Evolutionary conservation across 92 coral and sea anemone genomes (phyloP), one percentile per base, ranked within the genome.

Genomic region (Paramuricea clavata): DNA sequence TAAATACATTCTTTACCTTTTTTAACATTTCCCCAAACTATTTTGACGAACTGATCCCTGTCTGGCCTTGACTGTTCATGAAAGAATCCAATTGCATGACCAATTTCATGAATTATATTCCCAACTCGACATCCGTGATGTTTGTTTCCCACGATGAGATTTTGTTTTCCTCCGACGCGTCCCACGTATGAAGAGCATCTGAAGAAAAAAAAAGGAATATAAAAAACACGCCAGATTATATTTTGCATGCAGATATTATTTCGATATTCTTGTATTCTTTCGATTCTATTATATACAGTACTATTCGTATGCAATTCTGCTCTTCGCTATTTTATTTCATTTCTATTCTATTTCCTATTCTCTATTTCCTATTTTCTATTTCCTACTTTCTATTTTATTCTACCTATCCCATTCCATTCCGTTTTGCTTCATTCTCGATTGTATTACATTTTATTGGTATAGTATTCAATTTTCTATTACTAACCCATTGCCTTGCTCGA

Each of bases 1-100:
- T 0, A 5, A 26, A 16, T 12, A 31, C 54, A 28, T 34, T 41
- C 5, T 16, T 41, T 36, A 73, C 78, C 78, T 22, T 25, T 5
- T 73, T 73, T 73, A 41, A 25, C 31, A 33, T 73, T 73, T 31
- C n/a, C 36, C 70, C 36, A 12, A 0, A 7, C 36, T 26, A 64
- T 71, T 43, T 71, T 71, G 77, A 35, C 77, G 22, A 71, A 36
- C 12, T 71, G 3, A 39, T 71, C 49, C 5, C 98, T 87, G 65
- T 96, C 99, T 17, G 99, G 98, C 3, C 99, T 87, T 49, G 96
- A 94, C 90, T 96, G 99, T 68, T 96, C 98, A 80, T 96, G 98
- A 77, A 96, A 96, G 92, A 96, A 94, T 28, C 99, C 99, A 15
- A 94, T 47, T 11, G 98, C 92, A 42, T 96, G 99, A 0, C 99